Percentiles rank a stretch among this genome's conserved stretches.
Conservation (phyloP, 2,113 vertebrate species). For the Xenotilapia longispinis region DNA sequence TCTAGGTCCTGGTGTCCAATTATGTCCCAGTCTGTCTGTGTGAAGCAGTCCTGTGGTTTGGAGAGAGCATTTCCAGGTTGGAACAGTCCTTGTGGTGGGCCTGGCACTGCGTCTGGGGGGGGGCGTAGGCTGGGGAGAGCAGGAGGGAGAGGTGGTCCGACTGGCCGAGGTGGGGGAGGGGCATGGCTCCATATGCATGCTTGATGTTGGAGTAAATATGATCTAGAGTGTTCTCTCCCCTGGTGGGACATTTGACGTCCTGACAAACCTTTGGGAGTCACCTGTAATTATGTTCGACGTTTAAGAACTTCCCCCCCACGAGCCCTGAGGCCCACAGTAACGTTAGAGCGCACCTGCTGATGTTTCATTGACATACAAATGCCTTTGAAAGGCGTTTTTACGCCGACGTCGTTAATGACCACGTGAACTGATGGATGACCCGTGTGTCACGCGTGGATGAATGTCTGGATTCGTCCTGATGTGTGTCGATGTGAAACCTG, state of each 20-base stretch:
- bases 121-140: not conserved
- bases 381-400: not conserved
- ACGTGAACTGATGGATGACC: not conserved
- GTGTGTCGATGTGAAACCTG: not conserved
- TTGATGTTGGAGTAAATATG: not conserved
- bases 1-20: not conserved
- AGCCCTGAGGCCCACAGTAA: not conserved
- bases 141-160: not conserved
- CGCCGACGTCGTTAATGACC: not conserved
- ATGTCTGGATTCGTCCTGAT: not conserved
- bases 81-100: not conserved
- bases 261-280: not conserved
- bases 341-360: not conserved
- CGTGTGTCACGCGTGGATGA: not conserved
- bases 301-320: fast-evolving
- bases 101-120: not conserved
- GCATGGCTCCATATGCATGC: not conserved
- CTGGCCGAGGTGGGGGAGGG: not conserved
- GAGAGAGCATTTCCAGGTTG: not conserved
- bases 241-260: not conserved
- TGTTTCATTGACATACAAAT: not conserved
- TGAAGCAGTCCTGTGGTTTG: not conserved
- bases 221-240: not conserved
- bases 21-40: not conserved
- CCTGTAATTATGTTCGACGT: not conserved